A percentile compares a stretch with the other conserved stretches of the same genome.
Evolutionary conservation across 2,888 invertebrate genomes (phyloP).

Genomic region (Tolmerus cingulatus): DNA sequence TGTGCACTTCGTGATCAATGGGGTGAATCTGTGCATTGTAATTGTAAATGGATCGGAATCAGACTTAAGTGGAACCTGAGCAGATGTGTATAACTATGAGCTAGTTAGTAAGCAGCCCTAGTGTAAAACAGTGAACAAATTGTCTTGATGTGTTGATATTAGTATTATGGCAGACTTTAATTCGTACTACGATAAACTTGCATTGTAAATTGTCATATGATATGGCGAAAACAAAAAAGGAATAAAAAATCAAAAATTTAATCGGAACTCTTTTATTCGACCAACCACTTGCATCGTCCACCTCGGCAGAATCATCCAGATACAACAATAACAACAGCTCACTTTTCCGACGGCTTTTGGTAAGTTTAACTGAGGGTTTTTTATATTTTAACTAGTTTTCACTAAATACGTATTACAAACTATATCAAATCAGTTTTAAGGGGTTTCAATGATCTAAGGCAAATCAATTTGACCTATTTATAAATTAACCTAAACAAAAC

Average conservation of each 20-base stretch:
- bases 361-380: not conserved
- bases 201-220: conserved; percentile 31
- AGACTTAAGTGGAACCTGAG: not conserved
- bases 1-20: conserved; percentile 29
- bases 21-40: conserved; percentile 23
- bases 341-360: not conserved
- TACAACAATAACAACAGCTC: not conserved
- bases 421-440: no score
- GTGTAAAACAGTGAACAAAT: conserved; percentile 43
- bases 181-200: conserved; percentile 49
- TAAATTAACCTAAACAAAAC: no score
- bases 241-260: conserved; percentile 29
- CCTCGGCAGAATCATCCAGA: not conserved
- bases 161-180: conserved; percentile 52
- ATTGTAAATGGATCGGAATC: not conserved
- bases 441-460: no score
- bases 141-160: conserved; percentile 54
- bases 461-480: no score
- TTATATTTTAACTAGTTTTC: not conserved
- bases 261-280: not conserved
- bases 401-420: no score
- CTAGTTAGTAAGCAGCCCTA: conserved; percentile 31
- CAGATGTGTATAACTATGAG: conserved; percentile 44
- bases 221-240: conserved; percentile 29
- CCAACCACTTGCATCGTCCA: not conserved